Evolutionary conservation across 2,797 vertebrate species (phyloP).

Genomic region (Myotis daubentonii): DNA sequence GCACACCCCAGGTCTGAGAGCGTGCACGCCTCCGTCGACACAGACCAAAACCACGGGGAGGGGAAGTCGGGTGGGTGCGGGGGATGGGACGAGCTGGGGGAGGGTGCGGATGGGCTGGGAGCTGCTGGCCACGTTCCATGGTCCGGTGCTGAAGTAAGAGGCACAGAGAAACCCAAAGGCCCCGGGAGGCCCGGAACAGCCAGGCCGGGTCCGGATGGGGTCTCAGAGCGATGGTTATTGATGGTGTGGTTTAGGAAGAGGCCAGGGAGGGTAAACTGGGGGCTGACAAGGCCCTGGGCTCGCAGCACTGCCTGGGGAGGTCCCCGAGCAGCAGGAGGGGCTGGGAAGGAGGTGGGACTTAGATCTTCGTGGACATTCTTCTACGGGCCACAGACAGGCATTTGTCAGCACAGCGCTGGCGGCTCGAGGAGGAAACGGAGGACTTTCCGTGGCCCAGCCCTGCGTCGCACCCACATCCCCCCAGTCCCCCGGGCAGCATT

Average conservation of each 20-base stretch:
- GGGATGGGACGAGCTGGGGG: not conserved
- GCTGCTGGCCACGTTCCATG: not conserved
- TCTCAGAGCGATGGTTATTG: not conserved
- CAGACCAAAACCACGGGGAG: not conserved
- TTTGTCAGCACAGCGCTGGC: not conserved
- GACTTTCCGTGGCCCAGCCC: not conserved
- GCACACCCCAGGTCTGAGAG: not conserved
- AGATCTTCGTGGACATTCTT: not conserved
- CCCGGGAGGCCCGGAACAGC: not conserved
- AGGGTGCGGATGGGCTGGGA: not conserved
- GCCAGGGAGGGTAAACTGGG: not conserved
- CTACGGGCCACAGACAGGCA: not conserved
- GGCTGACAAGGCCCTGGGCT: constrained; percentile 27
- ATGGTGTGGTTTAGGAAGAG: constrained; percentile 66
- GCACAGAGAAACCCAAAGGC: not conserved
- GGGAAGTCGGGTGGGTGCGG: not conserved
- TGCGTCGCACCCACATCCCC: not conserved
- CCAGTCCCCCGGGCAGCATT: not conserved
- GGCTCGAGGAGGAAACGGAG: not conserved
- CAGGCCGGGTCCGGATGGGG: not conserved
- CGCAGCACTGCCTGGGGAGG: not conserved
- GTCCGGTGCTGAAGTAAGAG: constrained; percentile 23
- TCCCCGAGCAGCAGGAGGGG: not conserved
- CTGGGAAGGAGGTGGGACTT: not conserved
- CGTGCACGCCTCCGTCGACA: not conserved